A percentile compares a stretch with the other conserved stretches of the same genome.
These are phyloP conservation scores for Sarcophaga subvicina DNA, from an alignment of 2,888 invertebrate species.

Conservation along the genomic window DNA sequence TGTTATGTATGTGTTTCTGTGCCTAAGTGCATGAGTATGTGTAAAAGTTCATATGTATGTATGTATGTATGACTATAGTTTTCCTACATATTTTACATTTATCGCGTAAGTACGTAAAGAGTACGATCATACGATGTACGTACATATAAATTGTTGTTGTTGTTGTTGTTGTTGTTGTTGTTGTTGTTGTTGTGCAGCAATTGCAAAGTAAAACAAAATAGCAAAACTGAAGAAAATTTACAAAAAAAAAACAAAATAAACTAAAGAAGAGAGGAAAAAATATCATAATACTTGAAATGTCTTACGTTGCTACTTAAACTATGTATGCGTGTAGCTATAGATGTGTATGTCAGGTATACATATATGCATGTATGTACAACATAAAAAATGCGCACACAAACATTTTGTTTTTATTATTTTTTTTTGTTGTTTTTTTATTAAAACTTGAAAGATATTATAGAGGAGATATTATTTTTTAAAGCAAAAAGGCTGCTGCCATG, in stretches of 20 bases:
- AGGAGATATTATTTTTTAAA: slow-evolving; percentile 39
- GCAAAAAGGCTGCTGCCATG: slow-evolving; percentile 36
- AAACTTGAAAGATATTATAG: slow-evolving; percentile 43
- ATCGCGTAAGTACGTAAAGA: slow-evolving; percentile 8
- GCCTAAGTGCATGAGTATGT: not conserved
- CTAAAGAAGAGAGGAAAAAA: not conserved
- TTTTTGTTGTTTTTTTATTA: slow-evolving; percentile 16
- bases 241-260: not conserved
- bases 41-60: not conserved
- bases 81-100: slow-evolving; percentile 52
- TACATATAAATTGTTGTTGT: not conserved
- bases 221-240: not conserved
- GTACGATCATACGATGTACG: not conserved
- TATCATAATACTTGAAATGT: slow-evolving; percentile 37
- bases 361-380: slow-evolving; percentile 13
- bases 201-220: not conserved
- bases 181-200: slow-evolving; percentile 33
- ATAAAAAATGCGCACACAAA: slow-evolving; percentile 20
- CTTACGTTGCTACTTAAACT: slow-evolving; percentile 53
- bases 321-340: too few relatives aligned
- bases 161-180: slow-evolving; percentile 22
- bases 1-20: slow-evolving; percentile 25
- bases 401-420: slow-evolving; percentile 10
- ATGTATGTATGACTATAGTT: not conserved
- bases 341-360: too few relatives aligned